Evolutionary conservation across 1,140 invertebrate genomes (phyloP), one percentile per base, ranked within the genome.

Genomic region (Fopius arisanus): DNA sequence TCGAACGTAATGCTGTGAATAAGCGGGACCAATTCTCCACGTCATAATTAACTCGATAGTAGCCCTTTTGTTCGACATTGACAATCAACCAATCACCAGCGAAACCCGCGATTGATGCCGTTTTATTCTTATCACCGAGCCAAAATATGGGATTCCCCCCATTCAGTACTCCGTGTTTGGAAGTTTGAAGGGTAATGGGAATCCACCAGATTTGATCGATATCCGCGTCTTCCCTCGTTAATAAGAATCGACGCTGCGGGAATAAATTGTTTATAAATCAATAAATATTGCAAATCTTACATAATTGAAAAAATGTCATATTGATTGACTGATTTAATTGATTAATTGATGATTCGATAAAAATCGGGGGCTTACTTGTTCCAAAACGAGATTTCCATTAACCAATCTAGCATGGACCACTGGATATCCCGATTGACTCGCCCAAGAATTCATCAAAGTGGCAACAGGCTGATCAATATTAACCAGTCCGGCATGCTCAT

Each of bases 341-440:
- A n/a, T n/a, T n/a, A n/a, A n/a, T n/a, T n/a, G n/a, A n/a, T n/a
- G n/a, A n/a, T n/a, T n/a, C n/a, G n/a, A n/a, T n/a, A n/a, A n/a
- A n/a, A n/a, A n/a, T n/a, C n/a, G n/a, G 19, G 9, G 26, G 31
- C n/a, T 37, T 62, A 79, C 82, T 81, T 92, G 93, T 48, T 80
- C 84, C 1, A 91, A 87, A 0, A 68, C 81, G 6, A 91, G 77
- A n/a, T 62, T 73, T 31, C 80, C 66, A 21, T 83, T 79, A 51
- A 88, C 78, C 2, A 89, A 86, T 21, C 81, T 82, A 7, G 93
- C 89, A 31, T 84, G 90, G 0, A 94, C 84, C 7, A 95, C 88
- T 0, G 95, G 95, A 78, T 92, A 93, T 23, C 94, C 94, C 67
- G 91, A 86, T 78, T 94, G 91, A 26, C 91, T 86, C 0, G 91